Evolutionary conservation across 2,888 invertebrate genomes (phyloP).

Genomic region (Malacosoma neustria): DNA sequence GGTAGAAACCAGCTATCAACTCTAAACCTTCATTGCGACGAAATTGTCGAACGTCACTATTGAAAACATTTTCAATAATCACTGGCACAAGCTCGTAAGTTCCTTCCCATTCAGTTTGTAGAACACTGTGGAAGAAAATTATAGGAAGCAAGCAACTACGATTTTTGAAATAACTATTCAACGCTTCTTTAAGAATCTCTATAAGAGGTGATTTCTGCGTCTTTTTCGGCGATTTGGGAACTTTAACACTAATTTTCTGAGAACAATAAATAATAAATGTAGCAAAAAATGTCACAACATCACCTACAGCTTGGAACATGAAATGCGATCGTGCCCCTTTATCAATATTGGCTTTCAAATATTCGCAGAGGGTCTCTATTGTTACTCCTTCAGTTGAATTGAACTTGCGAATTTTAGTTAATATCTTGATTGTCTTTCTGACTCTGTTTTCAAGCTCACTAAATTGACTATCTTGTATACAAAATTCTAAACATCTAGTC

Average conservation of each 20-base stretch:
- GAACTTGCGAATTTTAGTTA: conserved; percentile 77
- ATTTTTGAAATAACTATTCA: conserved; percentile 76
- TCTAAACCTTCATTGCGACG: conserved; percentile 80
- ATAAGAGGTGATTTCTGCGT: conserved; percentile 47
- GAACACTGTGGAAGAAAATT: conserved; percentile 77
- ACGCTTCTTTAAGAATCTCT: conserved; percentile 65
- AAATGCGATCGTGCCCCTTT: conserved; percentile 78
- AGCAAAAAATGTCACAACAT: conserved; percentile 77
- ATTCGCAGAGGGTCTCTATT: conserved; percentile 65
- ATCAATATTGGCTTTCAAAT: conserved; percentile 74
- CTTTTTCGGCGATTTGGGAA: conserved; percentile 37
- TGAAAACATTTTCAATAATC: conserved; percentile 76
- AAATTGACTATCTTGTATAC: conserved; percentile 80
- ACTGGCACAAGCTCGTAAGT: conserved; percentile 74
- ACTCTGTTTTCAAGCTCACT: conserved; percentile 79
- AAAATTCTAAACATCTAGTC: conserved; percentile 79
- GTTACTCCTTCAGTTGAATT: conserved; percentile 70
- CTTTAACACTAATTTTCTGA: conserved; percentile 54
- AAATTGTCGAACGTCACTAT: conserved; percentile 76
- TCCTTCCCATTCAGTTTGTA: conserved; percentile 79
- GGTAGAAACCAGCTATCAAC: conserved; percentile 78
- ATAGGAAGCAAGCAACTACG: conserved; percentile 79
- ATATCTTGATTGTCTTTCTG: conserved; percentile 75
- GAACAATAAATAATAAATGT: conserved; percentile 78
- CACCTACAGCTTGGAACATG: conserved; percentile 79